Conservation (phyloP, 1,140 invertebrate genomes). For the Solenopsis fugax region DNA sequence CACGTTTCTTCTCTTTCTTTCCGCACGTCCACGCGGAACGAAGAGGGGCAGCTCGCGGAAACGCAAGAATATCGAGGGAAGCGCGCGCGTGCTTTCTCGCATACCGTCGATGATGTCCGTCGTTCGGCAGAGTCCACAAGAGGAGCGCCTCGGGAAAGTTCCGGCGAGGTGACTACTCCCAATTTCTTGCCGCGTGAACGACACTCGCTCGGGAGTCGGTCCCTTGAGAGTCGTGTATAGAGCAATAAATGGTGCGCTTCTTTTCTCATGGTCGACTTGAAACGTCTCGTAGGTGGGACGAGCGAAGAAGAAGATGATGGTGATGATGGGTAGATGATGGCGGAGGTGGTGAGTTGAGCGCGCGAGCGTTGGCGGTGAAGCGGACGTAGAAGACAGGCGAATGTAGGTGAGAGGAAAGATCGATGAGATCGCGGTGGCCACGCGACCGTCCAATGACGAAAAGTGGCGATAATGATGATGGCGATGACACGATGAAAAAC, state of each 20-base stretch:
- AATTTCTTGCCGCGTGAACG: conserved; percentile 31
- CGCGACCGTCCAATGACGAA: conserved; percentile 40
- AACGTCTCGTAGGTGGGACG: conserved; percentile 58
- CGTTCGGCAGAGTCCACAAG: conserved; percentile 40
- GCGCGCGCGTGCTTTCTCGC: conserved; percentile 50
- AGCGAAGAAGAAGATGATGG: conserved; percentile 31
- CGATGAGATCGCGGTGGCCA: conserved; percentile 58
- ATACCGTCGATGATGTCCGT: conserved; percentile 58
- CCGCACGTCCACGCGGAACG: neutral
- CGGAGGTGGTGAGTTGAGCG: conserved; percentile 33
- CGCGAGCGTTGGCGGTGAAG: conserved; percentile 31
- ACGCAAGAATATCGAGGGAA: conserved; percentile 28
- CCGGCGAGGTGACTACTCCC: conserved; percentile 26
- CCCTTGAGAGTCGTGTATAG: neutral
- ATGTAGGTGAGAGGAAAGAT: conserved; percentile 69
- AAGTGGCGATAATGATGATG: conserved; percentile 33
- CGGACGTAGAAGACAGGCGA: conserved; percentile 65
- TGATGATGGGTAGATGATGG: conserved; percentile 21
- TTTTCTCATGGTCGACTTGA: conserved; percentile 49
- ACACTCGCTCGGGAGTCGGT: conserved; percentile 39
- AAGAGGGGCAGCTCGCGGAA: neutral
- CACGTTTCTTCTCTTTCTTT: neutral
- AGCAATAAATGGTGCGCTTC: neutral
- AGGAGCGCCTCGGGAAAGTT: conserved; percentile 38
- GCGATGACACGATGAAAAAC: conserved; percentile 39